Evolutionary conservation across 2,113 vertebrate species (phyloP).

Genomic region (Cavia aperea): DNA sequence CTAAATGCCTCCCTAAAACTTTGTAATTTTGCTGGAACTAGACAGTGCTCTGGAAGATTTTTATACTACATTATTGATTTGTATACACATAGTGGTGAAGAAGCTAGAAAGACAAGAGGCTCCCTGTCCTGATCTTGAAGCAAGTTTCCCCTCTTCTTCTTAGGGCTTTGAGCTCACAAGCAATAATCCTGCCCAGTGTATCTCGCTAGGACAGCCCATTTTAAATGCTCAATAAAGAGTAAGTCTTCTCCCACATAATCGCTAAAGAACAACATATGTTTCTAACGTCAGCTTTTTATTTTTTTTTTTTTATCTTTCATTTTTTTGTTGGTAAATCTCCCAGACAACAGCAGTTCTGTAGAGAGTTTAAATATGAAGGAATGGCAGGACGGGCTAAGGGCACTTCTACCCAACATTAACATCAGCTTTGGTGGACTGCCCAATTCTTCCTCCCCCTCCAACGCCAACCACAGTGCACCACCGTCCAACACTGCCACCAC

Average conservation of each 20-base stretch:
- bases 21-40: conserved; percentile 37
- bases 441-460: conserved; percentile 95
- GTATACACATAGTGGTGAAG: background rate
- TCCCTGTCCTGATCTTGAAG: conserved; percentile 59
- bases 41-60: conserved; percentile 51
- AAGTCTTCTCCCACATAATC: conserved; percentile 74
- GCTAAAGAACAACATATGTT: conserved; percentile 79
- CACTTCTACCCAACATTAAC: conserved; percentile 99
- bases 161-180: conserved; percentile 42
- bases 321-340: conserved; percentile 84
- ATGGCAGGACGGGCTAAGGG: conserved; percentile 99
- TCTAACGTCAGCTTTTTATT: conserved; percentile 87
- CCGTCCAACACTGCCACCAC: conserved; percentile 87
- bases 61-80: conserved; percentile 32
- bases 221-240: conserved; percentile 74
- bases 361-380: conserved; percentile 99
- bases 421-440: conserved; percentile 99
- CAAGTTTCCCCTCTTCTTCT: conserved; percentile 21
- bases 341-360: conserved; percentile 98
- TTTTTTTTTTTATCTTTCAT: conserved; percentile 81
- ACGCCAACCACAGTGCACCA: conserved; percentile 96
- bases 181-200: conserved; percentile 62
- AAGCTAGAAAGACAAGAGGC: conserved; percentile 47
- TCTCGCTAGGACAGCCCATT: conserved; percentile 67
- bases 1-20: conserved; percentile 24